phyloP scores from a whole-genome alignment of 2,888 invertebrate genomes.

The Tribolium freemani region DNA sequence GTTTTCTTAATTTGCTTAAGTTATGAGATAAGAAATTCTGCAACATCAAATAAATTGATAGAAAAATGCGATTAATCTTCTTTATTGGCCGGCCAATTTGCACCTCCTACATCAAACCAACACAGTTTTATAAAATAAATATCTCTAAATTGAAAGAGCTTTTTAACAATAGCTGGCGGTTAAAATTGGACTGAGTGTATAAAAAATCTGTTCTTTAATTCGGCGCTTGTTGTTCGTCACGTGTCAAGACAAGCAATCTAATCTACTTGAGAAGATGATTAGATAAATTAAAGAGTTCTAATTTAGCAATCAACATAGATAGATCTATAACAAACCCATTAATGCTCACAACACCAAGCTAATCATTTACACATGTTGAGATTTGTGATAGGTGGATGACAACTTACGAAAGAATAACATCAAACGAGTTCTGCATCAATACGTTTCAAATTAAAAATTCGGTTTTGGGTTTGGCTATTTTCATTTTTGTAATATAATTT shows the following conservation, averaged over 20 bases:
- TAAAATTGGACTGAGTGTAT: neutral
- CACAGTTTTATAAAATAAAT: no score
- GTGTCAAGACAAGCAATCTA: neutral
- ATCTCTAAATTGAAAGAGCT: no score
- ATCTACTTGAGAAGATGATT: constrained; percentile 5
- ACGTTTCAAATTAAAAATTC: no score
- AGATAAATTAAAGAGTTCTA: constrained; percentile 7
- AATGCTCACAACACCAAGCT: neutral
- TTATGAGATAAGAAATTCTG: neutral
- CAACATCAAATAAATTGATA: neutral
- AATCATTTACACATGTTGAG: constrained; percentile 19
- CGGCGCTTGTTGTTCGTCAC: neutral
- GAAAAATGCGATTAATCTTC: neutral
- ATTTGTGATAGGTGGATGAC: constrained; percentile 17
- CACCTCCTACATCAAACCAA: no score
- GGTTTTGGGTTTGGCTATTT: no score
- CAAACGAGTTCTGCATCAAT: constrained; percentile 3
- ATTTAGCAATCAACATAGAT: constrained; percentile 14
- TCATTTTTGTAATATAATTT: no score
- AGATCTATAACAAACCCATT: constrained; percentile 10
- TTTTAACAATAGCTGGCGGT: neutral
- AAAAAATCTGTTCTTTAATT: neutral
- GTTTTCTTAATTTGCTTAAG: neutral
- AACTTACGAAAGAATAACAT: neutral
- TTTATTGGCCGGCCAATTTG: no score